Evolutionary conservation across 1,140 invertebrate genomes (phyloP).

Genomic region (Drosophila funebris): DNA sequence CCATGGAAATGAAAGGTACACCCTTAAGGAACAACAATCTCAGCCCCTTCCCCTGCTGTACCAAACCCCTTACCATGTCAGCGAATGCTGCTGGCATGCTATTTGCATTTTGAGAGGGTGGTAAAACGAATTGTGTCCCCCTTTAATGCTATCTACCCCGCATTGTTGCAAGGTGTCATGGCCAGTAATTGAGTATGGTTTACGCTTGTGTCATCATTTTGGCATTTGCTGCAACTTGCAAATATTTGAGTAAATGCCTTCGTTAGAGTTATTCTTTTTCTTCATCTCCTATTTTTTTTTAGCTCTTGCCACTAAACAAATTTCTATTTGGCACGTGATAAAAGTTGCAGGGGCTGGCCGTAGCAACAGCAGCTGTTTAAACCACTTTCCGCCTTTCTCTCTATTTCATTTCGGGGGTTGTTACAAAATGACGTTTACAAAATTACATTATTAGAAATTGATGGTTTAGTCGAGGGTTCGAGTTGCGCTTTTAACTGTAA

Average conservation of each 20-base stretch:
- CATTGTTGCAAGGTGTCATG: conserved; percentile 76
- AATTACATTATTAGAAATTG: conserved; percentile 83
- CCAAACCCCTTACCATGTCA: neutral
- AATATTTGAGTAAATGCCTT: conserved; percentile 78
- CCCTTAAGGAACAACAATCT: conserved; percentile 26
- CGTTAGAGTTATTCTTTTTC: conserved; percentile 47
- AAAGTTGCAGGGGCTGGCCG: conserved; percentile 18
- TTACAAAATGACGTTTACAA: conserved; percentile 71
- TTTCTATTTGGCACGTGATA: conserved; percentile 62
- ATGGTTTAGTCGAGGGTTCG: conserved; percentile 53
- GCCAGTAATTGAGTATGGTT: conserved; percentile 77
- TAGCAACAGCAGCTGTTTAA: conserved; percentile 12
- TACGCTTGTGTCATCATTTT: conserved; percentile 55
- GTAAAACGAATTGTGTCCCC: neutral
- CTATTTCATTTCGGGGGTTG: conserved; percentile 26
- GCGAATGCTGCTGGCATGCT: conserved; percentile 69
- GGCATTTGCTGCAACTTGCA: conserved; percentile 75
- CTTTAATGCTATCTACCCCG: neutral
- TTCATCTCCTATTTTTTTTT: conserved; percentile 5
- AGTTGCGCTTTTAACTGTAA: conserved; percentile 37
- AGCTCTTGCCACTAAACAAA: conserved; percentile 52
- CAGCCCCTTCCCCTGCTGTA: neutral
- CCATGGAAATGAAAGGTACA: conserved; percentile 56
- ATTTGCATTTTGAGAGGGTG: conserved; percentile 63
- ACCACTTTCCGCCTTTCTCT: conserved; percentile 28